Evolutionary conservation across 2,797 vertebrate species (phyloP), one percentile per base, ranked within the genome.

Genomic region (Atherinosoma microstoma): DNA sequence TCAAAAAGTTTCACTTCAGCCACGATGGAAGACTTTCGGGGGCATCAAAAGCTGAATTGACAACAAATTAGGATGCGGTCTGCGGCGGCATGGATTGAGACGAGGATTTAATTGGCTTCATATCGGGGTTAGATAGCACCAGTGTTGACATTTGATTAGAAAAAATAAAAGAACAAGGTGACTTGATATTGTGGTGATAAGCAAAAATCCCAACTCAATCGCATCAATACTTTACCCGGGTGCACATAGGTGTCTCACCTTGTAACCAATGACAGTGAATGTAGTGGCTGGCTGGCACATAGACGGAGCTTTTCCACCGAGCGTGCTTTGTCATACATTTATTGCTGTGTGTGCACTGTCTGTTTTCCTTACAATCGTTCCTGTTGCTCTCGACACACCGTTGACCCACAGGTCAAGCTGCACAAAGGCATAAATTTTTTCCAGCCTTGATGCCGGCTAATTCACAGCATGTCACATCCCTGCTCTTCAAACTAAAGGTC

Each of bases 151-250:
- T 87, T 80, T 91, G 89, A 91, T 90, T 73, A 86, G 80, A 71
- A 80, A 70, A 70, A 83, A 84, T 65, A 58, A 84, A 76, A 83
- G 80, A 84, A 84, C 90, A 94, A 92, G 93, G 92, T 94, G 91
- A 93, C 93, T 90, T 83, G 91, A 92, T 92, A 87, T 87, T 70
- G 90, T n/a, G 42, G 77, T 29, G 93, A 94, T 94, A 94, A 92
- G 90, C 88, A 83, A 78, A 88, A 85, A 90, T 76, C 75, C 69
- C 83, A 76, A 91, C 87, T 87, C 87, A 58, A 93, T 92, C 67
- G 15, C 86, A 69, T 91, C 91, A 42, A 92, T 89, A 87, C 53
- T 68, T 76, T 75, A 1, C 51, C 4, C 40, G 49, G 70, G 74
- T 53, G 78, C 74, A 59, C 64, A 29, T 29, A 57, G 82, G 82